Conservation (phyloP, 2,113 vertebrate species). For the Semicossyphus pulcher region DNA sequence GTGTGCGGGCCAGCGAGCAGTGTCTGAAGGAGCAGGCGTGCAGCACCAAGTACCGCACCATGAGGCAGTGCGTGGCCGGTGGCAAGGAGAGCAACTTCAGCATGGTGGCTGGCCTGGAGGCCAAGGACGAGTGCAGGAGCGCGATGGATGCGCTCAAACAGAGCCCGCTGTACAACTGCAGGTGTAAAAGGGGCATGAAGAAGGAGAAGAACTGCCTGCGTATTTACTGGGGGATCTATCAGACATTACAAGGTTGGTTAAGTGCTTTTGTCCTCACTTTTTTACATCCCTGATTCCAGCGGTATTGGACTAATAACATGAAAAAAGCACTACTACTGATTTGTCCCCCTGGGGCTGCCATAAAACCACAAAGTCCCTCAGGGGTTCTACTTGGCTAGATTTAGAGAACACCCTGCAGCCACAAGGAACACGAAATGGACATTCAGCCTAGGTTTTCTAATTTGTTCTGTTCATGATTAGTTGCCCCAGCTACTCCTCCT, state of each 20-base stretch:
- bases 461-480: neutral
- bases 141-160: constrained; percentile 96
- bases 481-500: neutral
- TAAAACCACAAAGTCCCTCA: neutral
- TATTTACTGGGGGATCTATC: constrained; percentile 99
- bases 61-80: constrained; percentile 96
- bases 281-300: too few species aligned
- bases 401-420: constrained; percentile 4
- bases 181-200: constrained; percentile 97
- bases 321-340: too few species aligned
- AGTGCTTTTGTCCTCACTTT: neutral
- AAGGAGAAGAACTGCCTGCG: constrained; percentile 98
- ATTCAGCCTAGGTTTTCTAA: neutral
- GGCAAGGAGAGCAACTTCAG: constrained; percentile 96
- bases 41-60: constrained; percentile 96
- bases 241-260: constrained; percentile 92
- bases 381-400: neutral
- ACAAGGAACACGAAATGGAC: neutral
- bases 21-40: constrained; percentile 93
- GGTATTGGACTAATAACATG: too few species aligned
- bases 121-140: constrained; percentile 93
- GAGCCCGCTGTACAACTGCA: constrained; percentile 95
- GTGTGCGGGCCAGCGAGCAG: constrained; percentile 94
- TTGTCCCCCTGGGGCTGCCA: neutral
- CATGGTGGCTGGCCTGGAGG: constrained; percentile 90